Evolutionary conservation across 2,797 vertebrate species (phyloP).

Genomic region (Poeciliopsis infans): DNA sequence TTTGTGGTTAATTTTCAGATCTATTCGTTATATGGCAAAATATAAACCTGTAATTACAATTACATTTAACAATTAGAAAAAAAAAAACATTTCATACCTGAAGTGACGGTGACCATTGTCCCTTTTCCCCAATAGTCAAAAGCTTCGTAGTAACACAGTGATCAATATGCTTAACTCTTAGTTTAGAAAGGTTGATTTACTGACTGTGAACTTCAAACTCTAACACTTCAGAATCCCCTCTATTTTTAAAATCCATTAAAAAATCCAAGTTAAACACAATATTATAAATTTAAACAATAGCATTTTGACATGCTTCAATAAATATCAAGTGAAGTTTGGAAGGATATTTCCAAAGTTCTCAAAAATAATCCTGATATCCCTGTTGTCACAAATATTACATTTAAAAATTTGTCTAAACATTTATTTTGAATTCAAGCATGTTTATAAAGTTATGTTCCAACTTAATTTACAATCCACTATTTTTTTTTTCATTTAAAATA

Average conservation of each 20-base stretch:
- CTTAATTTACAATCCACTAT: neutral
- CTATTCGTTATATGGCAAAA: neutral
- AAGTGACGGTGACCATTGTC: slow-evolving; percentile 31
- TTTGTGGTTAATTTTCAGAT: neutral
- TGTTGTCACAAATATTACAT: no score
- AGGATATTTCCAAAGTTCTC: no score
- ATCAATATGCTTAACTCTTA: neutral
- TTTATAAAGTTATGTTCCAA: neutral
- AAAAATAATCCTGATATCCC: no score
- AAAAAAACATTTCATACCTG: slow-evolving; percentile 8
- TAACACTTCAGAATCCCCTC: neutral
- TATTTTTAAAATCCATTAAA: neutral
- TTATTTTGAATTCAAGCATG: neutral
- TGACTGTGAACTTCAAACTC: neutral
- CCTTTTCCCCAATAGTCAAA: slow-evolving; percentile 27
- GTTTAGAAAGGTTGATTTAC: neutral
- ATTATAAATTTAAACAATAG: neutral
- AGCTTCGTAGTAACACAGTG: slow-evolving; percentile 3
- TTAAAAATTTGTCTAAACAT: neutral
- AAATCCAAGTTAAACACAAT: neutral
- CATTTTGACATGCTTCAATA: neutral
- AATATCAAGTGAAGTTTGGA: no score
- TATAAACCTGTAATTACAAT: neutral
- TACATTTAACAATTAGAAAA: neutral
- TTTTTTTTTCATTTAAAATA: neutral